Base-by-base conservation (phyloP, 2,113 vertebrate species). In the Boulengeromyrus knoepffleri region DNA sequence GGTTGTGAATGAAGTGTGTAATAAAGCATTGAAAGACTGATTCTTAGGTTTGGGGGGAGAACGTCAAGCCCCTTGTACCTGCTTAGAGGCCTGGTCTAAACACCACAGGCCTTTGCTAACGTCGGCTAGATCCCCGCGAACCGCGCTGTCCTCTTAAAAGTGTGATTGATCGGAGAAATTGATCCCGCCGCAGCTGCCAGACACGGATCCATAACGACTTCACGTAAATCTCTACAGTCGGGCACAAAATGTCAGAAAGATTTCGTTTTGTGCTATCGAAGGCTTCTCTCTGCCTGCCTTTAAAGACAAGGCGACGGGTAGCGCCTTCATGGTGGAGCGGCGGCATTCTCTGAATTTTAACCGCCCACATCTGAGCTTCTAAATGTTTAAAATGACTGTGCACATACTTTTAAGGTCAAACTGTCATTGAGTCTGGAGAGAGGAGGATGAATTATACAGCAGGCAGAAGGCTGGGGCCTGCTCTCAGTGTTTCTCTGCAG, bases 111-210 rank as follows among this genome's bases (percentile, higher is more conserved):
- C 92, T 93, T 88, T 85, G 85, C 94, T 91, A 93, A 90, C 92
- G 90, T 90, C 91, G 92, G 92, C 93, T 92, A 92, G 94, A 91
- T 93, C 92, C 90, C 92, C 89, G 93, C 95, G 95, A 95, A 95
- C 94, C 94, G 93, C 94, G 92, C 94, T 94, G 95, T 95, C 95
- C 95, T 95, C 94, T 95, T 95, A 94, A 96, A 96, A 95, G 94
- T 93, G 92, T 92, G 95, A 95, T 95, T 95, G 95, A 95, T 95
- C 95, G 94, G 94, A 96, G 93, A 89, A 95, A 96, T 96, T 96
- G 96, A 96, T 96, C 94, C 92, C 93, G 89, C 90, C 92, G 58
- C 91, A 89, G 93, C 93, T 94, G 92, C 92, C 94, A 95, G 94
- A 95, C 94, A 93, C 86, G 92, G 93, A 91, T 89, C 91, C 90